Base-by-base conservation (phyloP, 2,797 vertebrate species). In the Otolemur crassicaudatus region DNA sequence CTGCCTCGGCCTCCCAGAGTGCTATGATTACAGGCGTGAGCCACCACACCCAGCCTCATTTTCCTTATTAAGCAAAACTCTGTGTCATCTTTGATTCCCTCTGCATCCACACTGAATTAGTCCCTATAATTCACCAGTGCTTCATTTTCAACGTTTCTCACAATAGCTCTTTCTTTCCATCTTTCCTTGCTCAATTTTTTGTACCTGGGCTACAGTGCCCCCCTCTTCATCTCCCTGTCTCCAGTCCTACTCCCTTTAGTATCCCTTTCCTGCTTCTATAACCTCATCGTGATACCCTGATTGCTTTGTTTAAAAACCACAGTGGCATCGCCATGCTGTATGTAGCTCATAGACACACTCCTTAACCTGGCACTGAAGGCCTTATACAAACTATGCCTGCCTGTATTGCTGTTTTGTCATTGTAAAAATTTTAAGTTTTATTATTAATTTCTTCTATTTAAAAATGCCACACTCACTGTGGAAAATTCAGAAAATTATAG, bases 371-470 rank as follows among this genome's bases (percentile, higher is more conserved):
- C 72, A 72, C 81, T 92, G 87, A 90, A 92, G 77, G 84, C 31
- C 58, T 60, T 90, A 5, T 67, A 3, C 70, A 19, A 56, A 23
- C 29, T 85, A 7, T 40, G 13, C 12, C 22, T 37, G 37, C 27
- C 43, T 82, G 34, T n/a, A 87, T 56, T 95, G 58, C 49, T 72
- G 53, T 61, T 92, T 94, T 65, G 27, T 79, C 80, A 17, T 69
- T 91, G 27, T 92, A 70, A 95, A 43, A 22, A 87, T 76, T 94
- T 75, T 92, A 90, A 92, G 34, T 82, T 87, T 93, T 83, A 89
- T 84, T 95, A 34, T 75, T 67, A 11, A 25, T 46, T 94, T 82
- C 94, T 86, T 73, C 34, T 73, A 5, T 87, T 94, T 83, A 65
- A 94, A 85, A 90, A 82, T 70, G 43, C 40, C 76, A 95, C 88